A percentile compares a stretch with the other conserved stretches of the same genome.
Conservation (phyloP, 2,888 invertebrate species). For the Parnassius apollo region DNA sequence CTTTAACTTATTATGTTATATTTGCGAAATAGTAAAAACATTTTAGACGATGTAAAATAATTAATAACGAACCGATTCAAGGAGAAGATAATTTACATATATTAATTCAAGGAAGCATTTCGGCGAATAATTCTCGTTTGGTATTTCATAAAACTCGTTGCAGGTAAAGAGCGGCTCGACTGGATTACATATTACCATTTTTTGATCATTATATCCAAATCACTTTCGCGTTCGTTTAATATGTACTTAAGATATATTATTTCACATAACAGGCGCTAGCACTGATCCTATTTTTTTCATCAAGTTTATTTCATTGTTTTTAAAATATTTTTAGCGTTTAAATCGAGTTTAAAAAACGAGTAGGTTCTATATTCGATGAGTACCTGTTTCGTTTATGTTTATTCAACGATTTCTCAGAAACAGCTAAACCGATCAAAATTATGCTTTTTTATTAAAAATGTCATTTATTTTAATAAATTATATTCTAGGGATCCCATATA, state of each 20-base stretch:
- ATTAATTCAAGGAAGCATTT: constrained; percentile 21
- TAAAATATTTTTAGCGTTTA: no score
- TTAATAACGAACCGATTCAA: constrained; percentile 12
- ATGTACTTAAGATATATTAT: neutral
- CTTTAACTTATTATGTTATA: constrained; percentile 14
- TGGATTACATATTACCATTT: constrained; percentile 17
- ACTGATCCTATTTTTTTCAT: no score
- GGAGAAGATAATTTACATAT: constrained; percentile 17
- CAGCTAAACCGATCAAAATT: no score
- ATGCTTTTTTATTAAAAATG: no score
- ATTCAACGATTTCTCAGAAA: no score
- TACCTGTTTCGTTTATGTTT: no score
- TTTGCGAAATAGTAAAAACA: constrained; percentile 4
- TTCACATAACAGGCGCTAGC: neutral
- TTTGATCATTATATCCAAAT: constrained; percentile 11
- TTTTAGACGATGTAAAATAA: constrained; percentile 14
- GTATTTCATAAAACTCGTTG: constrained; percentile 18
- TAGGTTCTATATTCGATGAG: no score
- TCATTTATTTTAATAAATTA: no score
- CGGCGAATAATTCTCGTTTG: constrained; percentile 10
- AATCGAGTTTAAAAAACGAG: no score
- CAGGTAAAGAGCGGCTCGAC: constrained; percentile 5
- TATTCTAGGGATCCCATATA: no score
- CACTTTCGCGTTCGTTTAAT: constrained; percentile 8
- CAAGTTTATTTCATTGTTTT: no score